Conservation (phyloP, 1,140 invertebrate species). For the Druon quercuslanigerum region DNA sequence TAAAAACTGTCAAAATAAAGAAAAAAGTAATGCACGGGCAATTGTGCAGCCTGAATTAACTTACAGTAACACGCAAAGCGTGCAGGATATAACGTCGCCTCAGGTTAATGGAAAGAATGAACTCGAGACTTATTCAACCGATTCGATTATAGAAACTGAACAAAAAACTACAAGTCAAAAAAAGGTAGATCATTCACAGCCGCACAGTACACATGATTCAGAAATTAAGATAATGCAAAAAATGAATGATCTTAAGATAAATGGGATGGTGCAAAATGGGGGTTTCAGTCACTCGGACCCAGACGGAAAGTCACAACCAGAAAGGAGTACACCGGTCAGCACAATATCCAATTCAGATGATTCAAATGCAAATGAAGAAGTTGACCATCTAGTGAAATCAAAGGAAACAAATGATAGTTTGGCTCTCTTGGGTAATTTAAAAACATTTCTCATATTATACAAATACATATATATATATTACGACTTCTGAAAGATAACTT, state of each 20-base stretch:
- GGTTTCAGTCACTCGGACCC: constrained; percentile 63
- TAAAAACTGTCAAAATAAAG: constrained; percentile 74
- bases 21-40: constrained; percentile 64
- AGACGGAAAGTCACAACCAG: constrained; percentile 66
- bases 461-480: too few species aligned
- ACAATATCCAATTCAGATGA: constrained; percentile 71
- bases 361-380: constrained; percentile 63
- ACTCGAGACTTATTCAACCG: constrained; percentile 58
- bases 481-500: too few species aligned
- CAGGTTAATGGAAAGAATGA: constrained; percentile 67
- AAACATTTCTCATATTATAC: neutral
- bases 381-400: constrained; percentile 62
- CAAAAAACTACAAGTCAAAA: constrained; percentile 65
- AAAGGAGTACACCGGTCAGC: constrained; percentile 71
- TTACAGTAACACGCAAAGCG: constrained; percentile 50
- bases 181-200: constrained; percentile 60
- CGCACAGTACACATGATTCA: constrained; percentile 48
- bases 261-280: constrained; percentile 60
- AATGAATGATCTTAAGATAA: constrained; percentile 68
- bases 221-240: constrained; percentile 62
- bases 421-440: constrained; percentile 66
- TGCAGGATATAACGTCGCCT: constrained; percentile 51
- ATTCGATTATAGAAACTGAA: constrained; percentile 59
- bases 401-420: constrained; percentile 63
- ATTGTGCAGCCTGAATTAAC: constrained; percentile 69